Base-by-base conservation (phyloP, 1,140 invertebrate genomes). In the Micrasema minimum region DNA sequence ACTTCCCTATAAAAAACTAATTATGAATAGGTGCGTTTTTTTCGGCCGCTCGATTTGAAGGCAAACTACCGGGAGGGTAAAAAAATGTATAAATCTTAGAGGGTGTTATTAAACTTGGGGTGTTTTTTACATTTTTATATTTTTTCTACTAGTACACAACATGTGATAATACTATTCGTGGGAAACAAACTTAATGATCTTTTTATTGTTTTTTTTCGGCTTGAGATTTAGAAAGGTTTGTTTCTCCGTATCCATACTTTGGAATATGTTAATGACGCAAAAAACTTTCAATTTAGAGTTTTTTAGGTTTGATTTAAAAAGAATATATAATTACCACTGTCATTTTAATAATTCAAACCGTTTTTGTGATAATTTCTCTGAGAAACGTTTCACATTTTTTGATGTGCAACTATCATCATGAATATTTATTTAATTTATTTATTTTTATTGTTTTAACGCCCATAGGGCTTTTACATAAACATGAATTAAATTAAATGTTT, bases 1-100 rank as follows among this genome's bases (percentile, higher is more conserved):
- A 46, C 26, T 20, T 18, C 20, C 46, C 12, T 26, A n/a, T n/a
- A 70, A 65, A 74, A 74, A 73, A 73, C 66, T 73, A 73, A 73
- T 73, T 69, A 73, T 73, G 72, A 73, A 73, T 73, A 69, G 35
- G 26, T 31, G 12, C 26, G 41, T 65, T 66, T 73, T 61, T 64
- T 71, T 23, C 38, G 59, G 48, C 35, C 48, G 61, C 45, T 53
- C 53, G 51, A 73, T 64, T 53, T 48, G 65, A 59, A 46, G n/a
- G 55, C 23, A 12, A 37, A 20, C 14, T 12, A 45, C 16, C 11
- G 45, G 26, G 23, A 51, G 11, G 43, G n/a, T 35, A 65, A 20
- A 37, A 31, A 22, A 35, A 31, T 18, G 64, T 37, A 37, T 43
- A 22, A 66, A 64, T 48, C 38, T 57, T 26, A 55, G 35, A 69